Conservation (phyloP, 2,888 invertebrate genomes). For the Eristalis pertinax region DNA sequence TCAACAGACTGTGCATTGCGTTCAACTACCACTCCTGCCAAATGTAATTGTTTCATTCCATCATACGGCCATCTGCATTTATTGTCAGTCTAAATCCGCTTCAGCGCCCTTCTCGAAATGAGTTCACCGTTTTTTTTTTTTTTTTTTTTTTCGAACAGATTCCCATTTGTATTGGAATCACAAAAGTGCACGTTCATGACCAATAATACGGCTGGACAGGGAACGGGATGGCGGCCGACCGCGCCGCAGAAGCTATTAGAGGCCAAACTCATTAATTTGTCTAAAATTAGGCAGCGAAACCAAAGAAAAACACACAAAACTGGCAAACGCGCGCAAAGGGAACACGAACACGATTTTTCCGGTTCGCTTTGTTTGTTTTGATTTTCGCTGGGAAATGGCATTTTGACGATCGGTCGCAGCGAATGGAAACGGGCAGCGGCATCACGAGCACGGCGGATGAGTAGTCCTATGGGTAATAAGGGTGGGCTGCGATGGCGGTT, state of each 20-base stretch:
- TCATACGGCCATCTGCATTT: slow-evolving; percentile 19
- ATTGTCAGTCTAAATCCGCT: slow-evolving; percentile 1
- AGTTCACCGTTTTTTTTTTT: slow-evolving; percentile 10
- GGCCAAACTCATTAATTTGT: slow-evolving; percentile 57
- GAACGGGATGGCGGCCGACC: slow-evolving; percentile 6
- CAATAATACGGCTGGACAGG: slow-evolving; percentile 49
- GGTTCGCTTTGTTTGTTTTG: slow-evolving; percentile 52
- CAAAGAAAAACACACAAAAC: not conserved
- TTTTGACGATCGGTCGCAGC: slow-evolving; percentile 21
- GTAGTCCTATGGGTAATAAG: slow-evolving; percentile 2
- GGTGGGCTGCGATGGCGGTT: slow-evolving; percentile 20
- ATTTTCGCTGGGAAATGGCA: slow-evolving; percentile 31
- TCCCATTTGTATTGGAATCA: slow-evolving; percentile 36
- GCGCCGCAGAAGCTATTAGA: slow-evolving; percentile 39
- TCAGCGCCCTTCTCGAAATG: not conserved
- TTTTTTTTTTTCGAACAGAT: slow-evolving; percentile 7
- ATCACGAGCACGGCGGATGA: not conserved
- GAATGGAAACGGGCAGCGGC: not conserved
- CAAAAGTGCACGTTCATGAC: slow-evolving; percentile 58
- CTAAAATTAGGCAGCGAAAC: slow-evolving; percentile 51
- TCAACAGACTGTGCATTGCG: not conserved
- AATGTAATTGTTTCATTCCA: slow-evolving; percentile 20
- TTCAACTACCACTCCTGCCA: not conserved
- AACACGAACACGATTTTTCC: not conserved
- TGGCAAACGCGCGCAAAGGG: not conserved